A percentile compares a stretch with the other conserved stretches of the same genome.
Conservation (phyloP, 2,113 vertebrate genomes). For the Melanerpes formicivorus region DNA sequence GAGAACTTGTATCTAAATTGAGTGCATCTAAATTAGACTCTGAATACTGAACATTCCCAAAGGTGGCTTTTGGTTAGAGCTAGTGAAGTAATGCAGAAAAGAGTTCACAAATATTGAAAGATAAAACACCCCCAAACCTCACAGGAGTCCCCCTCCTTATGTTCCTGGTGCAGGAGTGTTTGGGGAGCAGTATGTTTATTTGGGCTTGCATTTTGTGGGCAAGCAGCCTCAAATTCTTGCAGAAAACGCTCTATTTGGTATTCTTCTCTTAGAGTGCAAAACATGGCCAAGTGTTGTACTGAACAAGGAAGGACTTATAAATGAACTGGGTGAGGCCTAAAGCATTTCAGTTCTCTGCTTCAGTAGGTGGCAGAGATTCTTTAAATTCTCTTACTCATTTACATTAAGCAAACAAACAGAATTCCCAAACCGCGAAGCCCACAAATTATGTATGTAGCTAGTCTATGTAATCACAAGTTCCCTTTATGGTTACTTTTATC, state of each 20-base stretch:
- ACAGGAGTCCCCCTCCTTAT: background rate
- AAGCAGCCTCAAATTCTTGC: background rate
- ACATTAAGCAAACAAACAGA: slow-evolving; percentile 56
- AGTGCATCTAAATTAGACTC: slow-evolving; percentile 30
- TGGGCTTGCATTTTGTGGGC: background rate
- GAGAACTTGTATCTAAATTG: slow-evolving; percentile 59
- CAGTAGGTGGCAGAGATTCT: slow-evolving; percentile 29
- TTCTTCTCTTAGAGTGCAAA: background rate
- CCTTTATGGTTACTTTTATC: slow-evolving; percentile 13
- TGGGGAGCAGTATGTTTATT: background rate
- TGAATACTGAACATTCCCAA: slow-evolving; percentile 45
- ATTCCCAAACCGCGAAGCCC: background rate
- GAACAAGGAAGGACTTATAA: slow-evolving; percentile 6
- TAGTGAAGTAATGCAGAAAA: background rate
- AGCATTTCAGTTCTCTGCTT: background rate
- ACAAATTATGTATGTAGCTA: slow-evolving; percentile 6
- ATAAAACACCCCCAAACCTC: background rate
- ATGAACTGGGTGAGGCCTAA: background rate
- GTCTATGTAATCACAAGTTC: slow-evolving; percentile 12
- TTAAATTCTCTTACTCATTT: slow-evolving; percentile 51
- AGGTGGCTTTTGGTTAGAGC: slow-evolving; percentile 42
- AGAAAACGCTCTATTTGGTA: background rate
- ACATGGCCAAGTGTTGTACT: background rate
- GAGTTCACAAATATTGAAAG: slow-evolving; percentile 20
- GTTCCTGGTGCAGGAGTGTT: background rate